Conservation (phyloP, 2,113 vertebrate genomes). For the Verasper variegatus region DNA sequence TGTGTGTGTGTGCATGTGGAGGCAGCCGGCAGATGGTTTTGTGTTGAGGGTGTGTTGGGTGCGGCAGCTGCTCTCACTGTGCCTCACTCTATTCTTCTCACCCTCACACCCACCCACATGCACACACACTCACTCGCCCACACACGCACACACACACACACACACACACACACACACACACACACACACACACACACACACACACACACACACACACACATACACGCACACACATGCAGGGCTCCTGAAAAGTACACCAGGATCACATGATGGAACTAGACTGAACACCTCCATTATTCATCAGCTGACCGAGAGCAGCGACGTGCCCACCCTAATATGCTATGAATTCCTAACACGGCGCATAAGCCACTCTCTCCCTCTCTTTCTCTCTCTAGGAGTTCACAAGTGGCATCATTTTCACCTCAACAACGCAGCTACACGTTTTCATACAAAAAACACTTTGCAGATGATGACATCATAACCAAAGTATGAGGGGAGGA, state of each 20-base stretch:
- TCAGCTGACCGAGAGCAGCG: conserved; percentile 37
- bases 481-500: conserved; percentile 25
- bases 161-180: no score
- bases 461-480: conserved; percentile 41
- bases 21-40: conserved; percentile 68
- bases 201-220: conserved; percentile 19
- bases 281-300: conserved; percentile 76
- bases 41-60: conserved; percentile 57
- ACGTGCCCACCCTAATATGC: conserved; percentile 44
- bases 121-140: neutral
- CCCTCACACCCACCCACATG: neutral
- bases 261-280: conserved; percentile 74
- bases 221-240: conserved; percentile 8
- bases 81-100: conserved; percentile 61
- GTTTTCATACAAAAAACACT: conserved; percentile 16
- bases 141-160: neutral
- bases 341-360: conserved; percentile 38
- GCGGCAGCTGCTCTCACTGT: conserved; percentile 70
- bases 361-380: neutral
- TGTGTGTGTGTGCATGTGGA: conserved; percentile 18
- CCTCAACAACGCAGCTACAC: neutral
- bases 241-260: conserved; percentile 60
- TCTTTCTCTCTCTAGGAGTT: neutral
- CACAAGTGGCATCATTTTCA: neutral
- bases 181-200: neutral